Base-by-base conservation (phyloP, 2,888 invertebrate genomes). In the Cyclophora punctaria region DNA sequence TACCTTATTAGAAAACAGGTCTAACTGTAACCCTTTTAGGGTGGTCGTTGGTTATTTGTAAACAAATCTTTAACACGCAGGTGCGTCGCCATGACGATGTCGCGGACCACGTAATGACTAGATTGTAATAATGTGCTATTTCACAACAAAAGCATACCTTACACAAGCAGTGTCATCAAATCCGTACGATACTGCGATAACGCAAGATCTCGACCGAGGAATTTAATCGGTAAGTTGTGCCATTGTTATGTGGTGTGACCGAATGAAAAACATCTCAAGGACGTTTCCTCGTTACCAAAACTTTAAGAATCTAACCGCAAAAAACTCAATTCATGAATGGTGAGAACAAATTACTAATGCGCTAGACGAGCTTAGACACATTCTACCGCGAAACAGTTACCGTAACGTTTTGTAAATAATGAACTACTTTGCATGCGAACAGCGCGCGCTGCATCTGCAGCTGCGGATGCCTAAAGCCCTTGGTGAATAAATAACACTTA, bases 401-500 rank as follows among this genome's bases (percentile, higher is more conserved):
- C 57, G 61, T 63, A 67, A 63, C 63, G 66, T 71, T 71, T 69
- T 59, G 61, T 65, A 63, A 58, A 63, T 71, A 74, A 73, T 70
- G 53, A 68, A 66, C 63, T 62, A 66, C 64, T 79, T 74, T 59
- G 57, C 63, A 78, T 78, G 72, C 78, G 62, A 63, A 64, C 60
- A 20, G 20, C 57, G 62, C 67, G 63, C 57, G 63, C 53, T 57
- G 53, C 54, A 50, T 55, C 46, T 67, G 73, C 69, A 68, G 63
- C 64, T 66, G 69, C 64, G 63, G 47, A 20, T 20, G 20, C 20
- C 48, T 49, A 48, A 45, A 52, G 46, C 49, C 45, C 46, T 49
- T 48, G 46, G 47, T 48, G 46, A 50, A 55, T 51, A 58, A 59
- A 52, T 53, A 55, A 49, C 53, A 90, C 92, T 92, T 90, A 92